These are phyloP conservation scores for Blomia tropicalis DNA, from an alignment of 2,888 invertebrate genomes.

Conservation along the genomic window DNA sequence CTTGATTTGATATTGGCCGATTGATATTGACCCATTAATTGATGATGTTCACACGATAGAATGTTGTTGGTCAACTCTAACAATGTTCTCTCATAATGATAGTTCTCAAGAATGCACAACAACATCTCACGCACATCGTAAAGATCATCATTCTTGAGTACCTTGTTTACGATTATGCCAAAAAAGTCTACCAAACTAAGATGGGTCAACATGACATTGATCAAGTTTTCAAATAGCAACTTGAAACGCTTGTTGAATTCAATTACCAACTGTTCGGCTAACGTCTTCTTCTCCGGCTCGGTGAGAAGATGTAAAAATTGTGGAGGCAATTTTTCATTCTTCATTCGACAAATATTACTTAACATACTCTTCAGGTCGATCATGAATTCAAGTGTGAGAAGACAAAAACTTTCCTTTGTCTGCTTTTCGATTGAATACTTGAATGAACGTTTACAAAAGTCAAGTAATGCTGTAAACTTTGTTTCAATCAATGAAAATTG, in stretches of 20 bases:
- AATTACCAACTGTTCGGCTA: not conserved
- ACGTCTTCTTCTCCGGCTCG: not conserved
- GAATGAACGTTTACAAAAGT: constrained; percentile 5
- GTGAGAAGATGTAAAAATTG: constrained; percentile 1
- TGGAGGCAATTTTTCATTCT: not conserved
- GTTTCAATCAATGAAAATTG: not conserved
- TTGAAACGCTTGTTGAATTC: not conserved
- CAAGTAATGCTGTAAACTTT: not conserved
- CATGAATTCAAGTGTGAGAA: not conserved
- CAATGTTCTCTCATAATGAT: constrained; percentile 55
- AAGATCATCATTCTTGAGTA: constrained; percentile 37
- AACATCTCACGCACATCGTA: constrained; percentile 43
- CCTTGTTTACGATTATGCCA: constrained; percentile 12
- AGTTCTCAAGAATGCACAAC: constrained; percentile 53
- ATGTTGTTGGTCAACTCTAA: constrained; percentile 50
- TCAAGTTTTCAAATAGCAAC: constrained; percentile 10
- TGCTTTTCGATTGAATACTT: no score
- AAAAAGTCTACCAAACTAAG: constrained; percentile 2
- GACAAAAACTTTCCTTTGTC: not conserved
- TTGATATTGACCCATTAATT: constrained; percentile 34
- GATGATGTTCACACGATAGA: constrained; percentile 52
- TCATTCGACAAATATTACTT: not conserved
- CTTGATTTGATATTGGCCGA: not conserved
- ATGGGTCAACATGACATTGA: constrained; percentile 1
- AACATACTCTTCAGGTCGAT: not conserved